Base-by-base conservation (phyloP, 23 tunicate species). In the Botrylloides violaceus region DNA sequence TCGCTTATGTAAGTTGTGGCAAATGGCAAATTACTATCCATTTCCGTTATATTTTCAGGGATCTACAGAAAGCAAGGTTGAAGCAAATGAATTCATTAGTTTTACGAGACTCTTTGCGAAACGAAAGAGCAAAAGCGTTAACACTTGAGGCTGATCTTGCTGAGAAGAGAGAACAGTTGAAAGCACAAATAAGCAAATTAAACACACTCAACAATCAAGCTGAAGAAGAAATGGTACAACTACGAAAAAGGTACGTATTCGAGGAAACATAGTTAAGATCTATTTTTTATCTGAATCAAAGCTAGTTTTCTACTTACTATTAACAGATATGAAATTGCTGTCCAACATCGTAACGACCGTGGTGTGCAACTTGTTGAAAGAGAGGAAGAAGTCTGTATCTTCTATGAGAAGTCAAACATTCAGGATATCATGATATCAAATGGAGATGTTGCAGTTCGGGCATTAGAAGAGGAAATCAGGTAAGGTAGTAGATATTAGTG, bases 321-420 rank as follows among this genome's bases (percentile, higher is more conserved):
- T 68, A 20, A 4, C 20, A 68, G 74, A 68, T 68, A 68, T 38
- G 98, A 92, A 76, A 80, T 79, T 2, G 85, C 92, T 24, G 92
- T 92, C 20, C 92, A 84, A 35, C 98, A 92, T 34, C 79, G 98
- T 50, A 92, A 92, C 65, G 98, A 92, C 66, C 87, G 98, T 78
- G 98, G 98, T 62, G 98, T 92, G 21, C 92, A 84, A 63, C 65
- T 92, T n/a, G 98, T 92, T 27, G 98, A 92, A 28, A 43, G 98
- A 15, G 98, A 92, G 56, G 98, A 92, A 62, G 98, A 92, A 58
- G 98, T 92, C 9, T 92, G 98, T 71, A 92, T 92, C 47, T 92
- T 92, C 72, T 85, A 92, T 61, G 98, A 92, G 58, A 84, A 84
- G 70, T 80, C 84, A 32, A 92, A 92, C 73, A 78, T 92, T 49